A percentile compares a stretch with the other conserved stretches of the same genome.
Conservation (phyloP, 2,888 invertebrate genomes). For the Catocala nupta region DNA sequence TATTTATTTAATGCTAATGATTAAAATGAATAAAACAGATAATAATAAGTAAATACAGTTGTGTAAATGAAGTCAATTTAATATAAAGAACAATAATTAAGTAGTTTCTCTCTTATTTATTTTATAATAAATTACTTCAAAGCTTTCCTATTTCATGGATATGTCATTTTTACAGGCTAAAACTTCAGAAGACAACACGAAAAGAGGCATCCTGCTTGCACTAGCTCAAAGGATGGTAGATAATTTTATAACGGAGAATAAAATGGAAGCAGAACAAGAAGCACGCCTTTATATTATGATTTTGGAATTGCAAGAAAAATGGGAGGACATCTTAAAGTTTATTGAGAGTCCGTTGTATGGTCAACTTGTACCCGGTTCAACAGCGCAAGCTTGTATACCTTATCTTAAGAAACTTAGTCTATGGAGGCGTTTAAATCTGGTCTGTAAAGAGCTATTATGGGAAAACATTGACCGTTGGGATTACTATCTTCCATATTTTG, state of each 20-base stretch:
- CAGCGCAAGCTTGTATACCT: constrained; percentile 90
- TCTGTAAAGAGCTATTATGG: constrained; percentile 91
- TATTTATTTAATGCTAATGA: constrained; percentile 58
- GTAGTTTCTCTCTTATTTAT: no score
- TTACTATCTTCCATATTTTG: constrained; percentile 91
- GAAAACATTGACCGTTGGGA: constrained; percentile 93
- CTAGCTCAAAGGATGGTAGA: constrained; percentile 98
- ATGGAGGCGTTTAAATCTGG: constrained; percentile 91
- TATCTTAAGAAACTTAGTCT: constrained; percentile 91
- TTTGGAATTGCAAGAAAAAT: constrained; percentile 91
- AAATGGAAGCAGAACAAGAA: constrained; percentile 97
- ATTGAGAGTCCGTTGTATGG: constrained; percentile 92
- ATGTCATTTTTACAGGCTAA: constrained; percentile 67
- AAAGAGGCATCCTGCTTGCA: constrained; percentile 91
- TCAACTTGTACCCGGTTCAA: constrained; percentile 90
- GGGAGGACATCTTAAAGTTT: constrained; percentile 93
- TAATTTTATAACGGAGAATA: constrained; percentile 95
- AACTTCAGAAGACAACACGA: constrained; percentile 82
- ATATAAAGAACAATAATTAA: no score
- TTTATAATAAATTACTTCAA: neutral
- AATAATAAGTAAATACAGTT: no score
- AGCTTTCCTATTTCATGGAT: constrained; percentile 11
- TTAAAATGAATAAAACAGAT: no score
- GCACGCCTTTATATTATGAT: constrained; percentile 96
- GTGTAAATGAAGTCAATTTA: no score